These are phyloP conservation scores for Theocolax elegans DNA, from an alignment of 1,140 invertebrate genomes.

Conservation along the genomic window DNA sequence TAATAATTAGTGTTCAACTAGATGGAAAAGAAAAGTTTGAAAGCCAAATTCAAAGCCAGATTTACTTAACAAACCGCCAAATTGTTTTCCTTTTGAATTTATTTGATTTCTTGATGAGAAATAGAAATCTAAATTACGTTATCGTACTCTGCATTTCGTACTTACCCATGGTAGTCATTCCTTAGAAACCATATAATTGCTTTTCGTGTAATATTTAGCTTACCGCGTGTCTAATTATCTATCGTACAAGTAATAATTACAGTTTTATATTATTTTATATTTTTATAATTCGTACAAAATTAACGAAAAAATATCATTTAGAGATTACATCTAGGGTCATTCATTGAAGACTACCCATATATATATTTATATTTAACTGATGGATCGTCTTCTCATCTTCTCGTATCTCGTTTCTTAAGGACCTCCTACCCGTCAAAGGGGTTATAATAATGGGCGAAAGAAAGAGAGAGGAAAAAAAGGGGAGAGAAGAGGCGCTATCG, in stretches of 20 bases:
- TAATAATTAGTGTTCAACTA: slow-evolving; percentile 1
- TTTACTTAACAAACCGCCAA: neutral
- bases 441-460: neutral
- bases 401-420: neutral
- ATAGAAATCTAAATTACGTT: neutral
- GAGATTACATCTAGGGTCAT: no score
- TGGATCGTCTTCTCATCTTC: neutral
- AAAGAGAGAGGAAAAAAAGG: neutral
- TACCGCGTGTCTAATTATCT: no score
- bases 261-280: no score
- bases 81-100: neutral
- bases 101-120: neutral
- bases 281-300: no score
- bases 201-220: no score
- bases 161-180: no score
- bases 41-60: neutral
- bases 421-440: neutral
- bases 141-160: no score
- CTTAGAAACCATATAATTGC: no score
- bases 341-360: no score
- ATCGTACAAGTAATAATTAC: no score
- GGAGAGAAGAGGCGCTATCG: neutral
- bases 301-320: no score
- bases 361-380: no score
- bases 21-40: neutral